These are phyloP conservation scores for Leptoteleia sp. DNA, from an alignment of 1,140 invertebrate species.

Conservation along the genomic window DNA sequence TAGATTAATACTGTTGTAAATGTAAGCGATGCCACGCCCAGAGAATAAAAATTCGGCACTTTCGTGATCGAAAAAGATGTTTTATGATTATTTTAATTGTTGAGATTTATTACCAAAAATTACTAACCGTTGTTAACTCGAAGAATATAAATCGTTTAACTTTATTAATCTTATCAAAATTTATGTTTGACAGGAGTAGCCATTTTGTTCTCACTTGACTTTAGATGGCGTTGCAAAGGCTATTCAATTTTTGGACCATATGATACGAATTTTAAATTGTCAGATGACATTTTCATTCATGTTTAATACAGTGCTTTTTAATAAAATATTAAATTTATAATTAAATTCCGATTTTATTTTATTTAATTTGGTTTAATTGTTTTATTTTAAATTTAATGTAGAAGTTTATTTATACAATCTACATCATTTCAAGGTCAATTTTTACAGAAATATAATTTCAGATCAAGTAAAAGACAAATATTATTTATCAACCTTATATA, in stretches of 20 bases:
- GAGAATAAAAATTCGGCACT: constrained; percentile 6
- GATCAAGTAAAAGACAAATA: too few relatives aligned
- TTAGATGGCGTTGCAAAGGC: constrained; percentile 13
- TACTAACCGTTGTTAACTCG: constrained; percentile 29
- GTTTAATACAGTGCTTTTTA: too few relatives aligned
- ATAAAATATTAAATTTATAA: too few relatives aligned
- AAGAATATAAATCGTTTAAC: constrained; percentile 12
- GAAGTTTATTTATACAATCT: too few relatives aligned
- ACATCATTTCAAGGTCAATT: too few relatives aligned
- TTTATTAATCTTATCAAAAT: constrained; percentile 55
- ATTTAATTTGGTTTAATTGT: too few relatives aligned
- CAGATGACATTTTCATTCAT: too few relatives aligned
- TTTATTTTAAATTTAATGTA: too few relatives aligned
- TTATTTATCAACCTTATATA: too few relatives aligned
- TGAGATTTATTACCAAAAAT: not conserved
- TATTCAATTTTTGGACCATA: not conserved
- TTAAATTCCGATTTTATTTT: too few relatives aligned
- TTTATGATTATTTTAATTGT: not conserved
- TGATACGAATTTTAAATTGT: not conserved
- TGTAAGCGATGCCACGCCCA: constrained; percentile 33
- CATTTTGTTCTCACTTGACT: constrained; percentile 44
- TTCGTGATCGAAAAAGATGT: not conserved
- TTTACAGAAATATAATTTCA: too few relatives aligned
- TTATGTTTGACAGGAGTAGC: constrained; percentile 71
- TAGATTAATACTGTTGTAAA: not conserved